These are phyloP conservation scores for Anagrus nilaparvatae DNA, from an alignment of 1,140 invertebrate genomes.

Conservation along the genomic window DNA sequence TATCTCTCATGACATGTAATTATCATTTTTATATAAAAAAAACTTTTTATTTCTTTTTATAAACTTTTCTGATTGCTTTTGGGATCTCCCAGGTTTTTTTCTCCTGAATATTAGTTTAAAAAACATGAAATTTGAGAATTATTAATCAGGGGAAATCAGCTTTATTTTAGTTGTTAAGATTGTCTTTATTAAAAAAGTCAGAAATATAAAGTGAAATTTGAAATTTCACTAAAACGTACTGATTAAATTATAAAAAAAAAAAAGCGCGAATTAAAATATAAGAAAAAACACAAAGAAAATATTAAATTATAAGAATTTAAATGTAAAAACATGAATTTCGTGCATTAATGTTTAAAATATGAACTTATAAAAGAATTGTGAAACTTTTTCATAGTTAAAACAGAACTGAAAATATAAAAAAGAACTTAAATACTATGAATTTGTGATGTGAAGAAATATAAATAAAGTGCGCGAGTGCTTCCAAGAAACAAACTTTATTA, in stretches of 20 bases:
- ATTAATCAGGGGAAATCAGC: background rate
- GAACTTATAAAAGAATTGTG: background rate
- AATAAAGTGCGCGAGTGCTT: slow-evolving; percentile 11
- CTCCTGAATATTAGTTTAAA: slow-evolving; percentile 14
- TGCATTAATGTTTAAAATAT: background rate
- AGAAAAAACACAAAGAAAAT: background rate
- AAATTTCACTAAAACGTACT: slow-evolving; percentile 30
- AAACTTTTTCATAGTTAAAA: background rate
- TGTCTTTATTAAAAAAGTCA: slow-evolving; percentile 13
- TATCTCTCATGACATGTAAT: too few relatives aligned
- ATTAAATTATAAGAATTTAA: background rate
- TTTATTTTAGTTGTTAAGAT: background rate
- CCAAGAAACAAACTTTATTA: too few relatives aligned
- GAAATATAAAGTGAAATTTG: slow-evolving; percentile 19
- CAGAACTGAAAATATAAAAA: background rate
- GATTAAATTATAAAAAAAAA: slow-evolving; percentile 33
- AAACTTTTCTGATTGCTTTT: too few relatives aligned
- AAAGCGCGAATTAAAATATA: background rate
- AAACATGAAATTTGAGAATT: slow-evolving; percentile 13
- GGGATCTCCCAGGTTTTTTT: slow-evolving; percentile 23
- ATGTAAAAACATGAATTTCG: background rate
- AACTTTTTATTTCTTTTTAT: too few relatives aligned
- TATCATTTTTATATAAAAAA: too few relatives aligned
- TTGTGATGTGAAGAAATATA: background rate
- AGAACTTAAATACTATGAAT: background rate